A percentile compares a stretch with the other conserved stretches of the same genome.
Conservation (phyloP, 2,888 invertebrate species). For the Actias luna region DNA sequence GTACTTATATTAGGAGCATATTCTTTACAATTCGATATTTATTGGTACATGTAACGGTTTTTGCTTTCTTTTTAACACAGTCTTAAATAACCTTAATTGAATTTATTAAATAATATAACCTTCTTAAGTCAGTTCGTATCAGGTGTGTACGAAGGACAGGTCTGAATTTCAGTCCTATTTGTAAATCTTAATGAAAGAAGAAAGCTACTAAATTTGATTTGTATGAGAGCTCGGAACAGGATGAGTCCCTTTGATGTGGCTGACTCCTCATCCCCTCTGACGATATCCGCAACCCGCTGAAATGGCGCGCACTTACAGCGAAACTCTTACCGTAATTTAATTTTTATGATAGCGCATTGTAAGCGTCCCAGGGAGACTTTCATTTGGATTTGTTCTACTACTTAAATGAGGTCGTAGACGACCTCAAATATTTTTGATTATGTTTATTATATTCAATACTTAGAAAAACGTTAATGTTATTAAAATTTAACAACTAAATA, state of each 20-base stretch:
- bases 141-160: slow-evolving; percentile 34
- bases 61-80: not conserved
- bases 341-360: slow-evolving; percentile 80
- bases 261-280: slow-evolving; percentile 35
- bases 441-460: slow-evolving; percentile 17
- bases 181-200: slow-evolving; percentile 64
- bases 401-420: slow-evolving; percentile 41
- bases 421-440: slow-evolving; percentile 22
- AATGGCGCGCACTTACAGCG: slow-evolving; percentile 76
- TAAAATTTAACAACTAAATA: slow-evolving; percentile 3
- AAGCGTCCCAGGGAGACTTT: slow-evolving; percentile 66
- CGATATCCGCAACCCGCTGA: slow-evolving; percentile 49
- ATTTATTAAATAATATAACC: not conserved
- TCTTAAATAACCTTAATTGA: not conserved
- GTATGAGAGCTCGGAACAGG: slow-evolving; percentile 57
- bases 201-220: slow-evolving; percentile 78
- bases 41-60: not conserved
- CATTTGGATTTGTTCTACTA: slow-evolving; percentile 58
- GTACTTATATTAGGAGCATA: slow-evolving; percentile 44
- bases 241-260: slow-evolving; percentile 76
- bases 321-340: slow-evolving; percentile 78
- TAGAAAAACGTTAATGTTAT: not conserved
- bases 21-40: not conserved
- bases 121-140: not conserved
- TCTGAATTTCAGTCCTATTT: slow-evolving; percentile 48